These are phyloP conservation scores for Tyria jacobaeae DNA, from an alignment of 2,888 invertebrate genomes.

Conservation along the genomic window DNA sequence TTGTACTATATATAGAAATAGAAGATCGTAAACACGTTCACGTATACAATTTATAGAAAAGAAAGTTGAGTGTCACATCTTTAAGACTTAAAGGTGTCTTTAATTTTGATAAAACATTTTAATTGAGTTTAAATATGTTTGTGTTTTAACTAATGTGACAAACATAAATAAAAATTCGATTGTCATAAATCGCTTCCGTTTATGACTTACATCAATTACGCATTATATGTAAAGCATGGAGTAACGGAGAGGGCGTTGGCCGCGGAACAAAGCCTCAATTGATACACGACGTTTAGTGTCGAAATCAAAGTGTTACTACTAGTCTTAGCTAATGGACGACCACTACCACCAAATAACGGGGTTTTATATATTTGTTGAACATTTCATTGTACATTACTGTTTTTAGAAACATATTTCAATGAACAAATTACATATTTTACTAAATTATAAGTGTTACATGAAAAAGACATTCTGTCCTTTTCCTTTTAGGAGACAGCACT, in stretches of 20 bases:
- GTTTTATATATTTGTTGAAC: slow-evolving; percentile 10
- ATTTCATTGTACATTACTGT: slow-evolving; percentile 7
- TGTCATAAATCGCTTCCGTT: slow-evolving; percentile 39
- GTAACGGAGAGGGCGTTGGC: slow-evolving; percentile 73
- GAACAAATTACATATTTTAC: neutral
- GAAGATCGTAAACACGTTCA: too few relatives aligned
- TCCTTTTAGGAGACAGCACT: neutral
- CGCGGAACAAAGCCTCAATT: slow-evolving; percentile 81
- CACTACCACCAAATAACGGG: slow-evolving; percentile 40
- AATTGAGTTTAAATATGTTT: too few relatives aligned
- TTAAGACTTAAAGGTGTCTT: too few relatives aligned
- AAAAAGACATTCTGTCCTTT: neutral
- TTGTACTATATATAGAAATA: too few relatives aligned
- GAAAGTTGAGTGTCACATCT: too few relatives aligned
- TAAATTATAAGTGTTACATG: slow-evolving; percentile 8
- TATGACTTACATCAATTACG: slow-evolving; percentile 48
- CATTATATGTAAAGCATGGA: slow-evolving; percentile 69
- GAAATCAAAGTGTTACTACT: slow-evolving; percentile 68
- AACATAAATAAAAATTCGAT: neutral
- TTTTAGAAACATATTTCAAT: slow-evolving; percentile 6
- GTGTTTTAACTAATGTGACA: neutral
- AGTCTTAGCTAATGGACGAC: slow-evolving; percentile 63
- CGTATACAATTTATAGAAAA: too few relatives aligned
- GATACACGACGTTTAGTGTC: slow-evolving; percentile 73
- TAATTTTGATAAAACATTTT: too few relatives aligned